Evolutionary conservation across 2,113 vertebrate genomes (phyloP).

Genomic region (Epinephelus fuscoguttatus): DNA sequence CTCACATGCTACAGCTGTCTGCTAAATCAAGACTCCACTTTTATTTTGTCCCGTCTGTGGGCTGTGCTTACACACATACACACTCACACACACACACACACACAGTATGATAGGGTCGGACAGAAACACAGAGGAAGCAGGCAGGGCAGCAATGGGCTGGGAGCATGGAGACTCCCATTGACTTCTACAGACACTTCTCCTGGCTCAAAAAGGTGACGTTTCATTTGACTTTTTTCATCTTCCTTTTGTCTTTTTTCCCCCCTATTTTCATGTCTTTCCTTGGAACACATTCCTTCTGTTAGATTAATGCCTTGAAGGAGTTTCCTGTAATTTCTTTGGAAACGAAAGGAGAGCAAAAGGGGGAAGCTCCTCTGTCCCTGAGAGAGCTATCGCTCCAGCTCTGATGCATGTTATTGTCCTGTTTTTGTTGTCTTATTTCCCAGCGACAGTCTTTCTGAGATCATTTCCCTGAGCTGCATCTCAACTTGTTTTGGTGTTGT

Average conservation of each 20-base stretch:
- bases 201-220: constrained; percentile 93
- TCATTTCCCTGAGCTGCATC: constrained; percentile 46
- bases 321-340: background rate
- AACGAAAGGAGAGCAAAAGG: background rate
- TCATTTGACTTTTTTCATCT: background rate
- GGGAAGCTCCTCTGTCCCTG: background rate
- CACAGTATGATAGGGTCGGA: background rate
- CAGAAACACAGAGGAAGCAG: constrained; percentile 6
- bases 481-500: constrained; percentile 6
- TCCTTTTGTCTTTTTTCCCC: background rate
- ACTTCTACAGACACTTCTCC: constrained; percentile 96
- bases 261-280: too few relatives aligned
- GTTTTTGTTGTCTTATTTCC: constrained; percentile 49
- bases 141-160: constrained; percentile 90
- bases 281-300: background rate
- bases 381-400: constrained; percentile 6
- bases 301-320: background rate
- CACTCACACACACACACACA: constrained; percentile 31
- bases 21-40: constrained; percentile 19
- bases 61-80: constrained; percentile 7
- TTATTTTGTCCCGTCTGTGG: constrained; percentile 2
- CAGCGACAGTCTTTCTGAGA: constrained; percentile 24
- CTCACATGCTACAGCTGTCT: constrained; percentile 41
- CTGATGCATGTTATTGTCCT: constrained; percentile 30
- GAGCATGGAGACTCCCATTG: constrained; percentile 96